These are phyloP conservation scores for Lycorma delicatula DNA, from an alignment of 1,140 invertebrate genomes.

Conservation along the genomic window DNA sequence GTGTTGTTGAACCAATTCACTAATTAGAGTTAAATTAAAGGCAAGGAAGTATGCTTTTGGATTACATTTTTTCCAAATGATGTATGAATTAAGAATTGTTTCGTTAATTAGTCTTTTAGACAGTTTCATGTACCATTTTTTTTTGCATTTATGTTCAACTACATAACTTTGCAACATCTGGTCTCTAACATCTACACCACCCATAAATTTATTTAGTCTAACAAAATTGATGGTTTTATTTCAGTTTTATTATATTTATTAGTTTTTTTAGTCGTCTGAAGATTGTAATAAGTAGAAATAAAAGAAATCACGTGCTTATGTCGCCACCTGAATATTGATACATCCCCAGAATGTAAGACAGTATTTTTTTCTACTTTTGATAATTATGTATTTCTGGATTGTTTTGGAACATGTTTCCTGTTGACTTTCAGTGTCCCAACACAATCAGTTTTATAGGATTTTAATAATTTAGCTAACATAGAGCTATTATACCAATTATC, in stretches of 20 bases:
- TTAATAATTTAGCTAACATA: background rate
- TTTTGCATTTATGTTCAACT: background rate
- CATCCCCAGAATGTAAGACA: no score
- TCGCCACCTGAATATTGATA: no score
- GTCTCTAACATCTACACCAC: constrained; percentile 14
- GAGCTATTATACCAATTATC: constrained; percentile 18
- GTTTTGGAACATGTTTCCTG: constrained; percentile 12
- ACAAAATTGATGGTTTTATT: constrained; percentile 9
- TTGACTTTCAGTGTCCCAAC: constrained; percentile 11
- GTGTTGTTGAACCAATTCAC: background rate
- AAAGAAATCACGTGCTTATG: no score
- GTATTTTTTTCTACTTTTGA: no score
- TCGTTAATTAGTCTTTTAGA: constrained; percentile 1
- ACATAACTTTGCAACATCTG: constrained; percentile 16
- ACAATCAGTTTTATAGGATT: constrained; percentile 7
- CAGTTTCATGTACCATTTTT: constrained; percentile 4
- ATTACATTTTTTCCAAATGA: constrained; percentile 3
- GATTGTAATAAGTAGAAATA: no score
- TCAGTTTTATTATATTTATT: constrained; percentile 1
- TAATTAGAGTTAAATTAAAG: background rate
- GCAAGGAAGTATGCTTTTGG: background rate
- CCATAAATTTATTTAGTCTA: constrained; percentile 17
- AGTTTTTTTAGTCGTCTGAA: no score
- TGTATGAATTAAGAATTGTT: constrained; percentile 1
- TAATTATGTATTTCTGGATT: background rate